Base-by-base conservation (phyloP, 2,888 invertebrate genomes). In the Brachypterus glaber region DNA sequence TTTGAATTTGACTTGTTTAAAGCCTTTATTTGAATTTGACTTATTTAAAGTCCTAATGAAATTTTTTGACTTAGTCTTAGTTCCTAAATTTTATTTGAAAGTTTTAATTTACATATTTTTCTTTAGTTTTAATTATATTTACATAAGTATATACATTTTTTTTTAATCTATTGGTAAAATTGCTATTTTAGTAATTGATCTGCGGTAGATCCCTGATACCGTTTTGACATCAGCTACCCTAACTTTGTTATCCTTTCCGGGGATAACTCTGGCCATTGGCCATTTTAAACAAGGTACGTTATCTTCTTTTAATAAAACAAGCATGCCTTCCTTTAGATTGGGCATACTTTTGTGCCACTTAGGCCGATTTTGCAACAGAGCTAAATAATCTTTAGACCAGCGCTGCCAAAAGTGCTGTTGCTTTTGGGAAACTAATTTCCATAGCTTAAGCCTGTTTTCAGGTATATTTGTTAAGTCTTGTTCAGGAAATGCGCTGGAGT, bases 401-500 rank as follows among this genome's bases (percentile, higher is more conserved):
- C 37, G 18, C 9, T 29, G 37, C 48, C 43, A 52, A 35, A 49
- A 49, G 35, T 48, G 39, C 21, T 54, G 52, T n/a, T 33, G 18
- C 5, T 49, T 15, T 26, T 45, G 33, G 17, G 49, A 45, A 2
- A 51, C 5, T 2, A 31, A 27, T 33, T 58, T 47, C 46, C 45
- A 55, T 4, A 48, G 33, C 3, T 26, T 17, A 5, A 53, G 33
- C 2, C 43, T 36, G 29, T 48, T 49, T 8, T 35, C 17, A 2
- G 39, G 34, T 3, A 39, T 11, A 4, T 48, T 37, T 1, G 21
- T 21, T 1, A 52, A 3, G 17, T 48, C 35, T 1, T 36, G 37
- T 33, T 48, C 44, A 7, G 42, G 45, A 11, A 54, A 37, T 54
- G 54, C 5, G 39, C 45, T 1, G 54, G 51, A 5, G 52, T 55